These are phyloP conservation scores for Plemyria rubiginata DNA, from an alignment of 2,888 invertebrate species.

Conservation along the genomic window DNA sequence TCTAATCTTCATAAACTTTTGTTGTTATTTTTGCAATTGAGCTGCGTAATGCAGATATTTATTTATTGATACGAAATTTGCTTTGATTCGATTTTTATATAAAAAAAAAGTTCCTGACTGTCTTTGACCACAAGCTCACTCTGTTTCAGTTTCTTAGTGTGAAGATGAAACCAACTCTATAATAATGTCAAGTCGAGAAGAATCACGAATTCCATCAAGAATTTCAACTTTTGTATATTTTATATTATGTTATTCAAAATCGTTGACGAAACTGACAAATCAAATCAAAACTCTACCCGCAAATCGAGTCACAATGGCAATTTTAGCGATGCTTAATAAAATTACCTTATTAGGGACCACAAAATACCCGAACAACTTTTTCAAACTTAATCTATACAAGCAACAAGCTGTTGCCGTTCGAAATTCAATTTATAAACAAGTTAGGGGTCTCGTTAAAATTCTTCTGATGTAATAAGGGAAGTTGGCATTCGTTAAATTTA, in stretches of 20 bases:
- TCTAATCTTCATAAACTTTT: no score
- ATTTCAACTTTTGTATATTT: background rate
- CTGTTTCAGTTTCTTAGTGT: no score
- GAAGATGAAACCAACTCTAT: no score
- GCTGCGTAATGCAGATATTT: no score
- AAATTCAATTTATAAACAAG: conserved; percentile 84
- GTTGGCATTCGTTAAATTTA: conserved; percentile 65
- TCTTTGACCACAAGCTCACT: no score
- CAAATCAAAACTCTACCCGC: conserved; percentile 29
- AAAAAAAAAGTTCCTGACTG: no score
- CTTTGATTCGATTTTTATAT: no score
- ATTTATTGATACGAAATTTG: no score
- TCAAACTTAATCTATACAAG: conserved; percentile 74
- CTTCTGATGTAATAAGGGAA: conserved; percentile 77
- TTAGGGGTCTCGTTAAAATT: conserved; percentile 82
- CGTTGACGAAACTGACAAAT: conserved; percentile 18
- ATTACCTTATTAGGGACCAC: conserved; percentile 60
- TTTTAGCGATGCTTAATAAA: conserved; percentile 54
- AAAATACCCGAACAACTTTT: conserved; percentile 73
- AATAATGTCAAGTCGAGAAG: no score
- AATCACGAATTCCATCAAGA: no score
- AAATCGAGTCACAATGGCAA: conserved; percentile 48
- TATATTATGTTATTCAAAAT: conserved; percentile 1
- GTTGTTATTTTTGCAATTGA: no score
- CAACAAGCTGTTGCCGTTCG: conserved; percentile 75